Base-by-base conservation (phyloP, 2,797 vertebrate species). In the Diceros bicornis region DNA sequence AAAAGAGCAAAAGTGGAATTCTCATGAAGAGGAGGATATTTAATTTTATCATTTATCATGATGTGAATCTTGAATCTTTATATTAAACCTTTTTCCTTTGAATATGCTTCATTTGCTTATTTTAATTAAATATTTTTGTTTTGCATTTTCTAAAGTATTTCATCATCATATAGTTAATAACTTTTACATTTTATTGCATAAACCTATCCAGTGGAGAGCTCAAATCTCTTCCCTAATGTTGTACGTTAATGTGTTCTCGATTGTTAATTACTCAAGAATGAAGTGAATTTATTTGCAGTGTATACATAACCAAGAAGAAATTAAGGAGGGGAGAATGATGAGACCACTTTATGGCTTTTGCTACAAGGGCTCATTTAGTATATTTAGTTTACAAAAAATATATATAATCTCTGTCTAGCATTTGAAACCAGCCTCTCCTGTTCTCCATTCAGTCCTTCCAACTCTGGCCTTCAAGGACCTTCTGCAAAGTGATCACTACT, bases 51-150 rank as follows among this genome's bases (percentile, higher is more conserved):
- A 23, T 44, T 44, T 68, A 29, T 47, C 4, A 62, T 95, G 20
- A 85, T 78, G 64, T 93, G 18, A 71, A 16, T 84, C n/a, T 93
- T 62, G 6, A 89, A 52, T 74, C 41, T 87, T 66, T 50, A 52
- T 55, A 87, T 59, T 89, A 93, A 96, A 89, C 3, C 10, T 78
- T 83, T 84, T 69, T 84, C 52, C 27, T 55, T 85, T 84, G 29
- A 85, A n/a, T 93, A 10, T 85, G 34, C 18, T 89, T 79, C 23
- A 27, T 88, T 89, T 71, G 52, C 29, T 52, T 62, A 44, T 20
- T 69, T 17, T 44, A 34, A 32, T 52, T 74, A 75, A 62, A 37
- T 25, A 23, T 61, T 84, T 37, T 3, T 21, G 18, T 52, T 25
- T 57, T 57, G 27, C 12, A 62, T 25, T 69, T 95, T 77, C 16